These are phyloP conservation scores for Oikopleura vanhoeffeni DNA, from an alignment of 23 tunicate species.

Conservation along the genomic window DNA sequence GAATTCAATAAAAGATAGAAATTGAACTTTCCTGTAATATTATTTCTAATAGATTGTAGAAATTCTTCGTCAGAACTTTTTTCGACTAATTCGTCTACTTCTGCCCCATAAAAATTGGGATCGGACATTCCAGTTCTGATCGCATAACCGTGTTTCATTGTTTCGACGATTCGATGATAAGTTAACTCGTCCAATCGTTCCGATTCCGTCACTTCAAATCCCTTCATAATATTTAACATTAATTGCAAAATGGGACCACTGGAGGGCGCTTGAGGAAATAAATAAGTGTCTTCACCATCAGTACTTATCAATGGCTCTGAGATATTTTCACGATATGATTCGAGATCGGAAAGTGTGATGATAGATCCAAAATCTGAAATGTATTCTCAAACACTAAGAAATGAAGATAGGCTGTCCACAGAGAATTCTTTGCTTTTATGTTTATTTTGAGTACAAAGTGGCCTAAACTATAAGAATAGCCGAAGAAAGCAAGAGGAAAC, in stretches of 20 bases:
- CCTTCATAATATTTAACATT: conserved; percentile 19
- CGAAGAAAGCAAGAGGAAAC: too few relatives aligned
- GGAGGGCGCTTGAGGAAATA: not conserved
- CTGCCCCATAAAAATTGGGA: not conserved
- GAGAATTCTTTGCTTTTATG: too few relatives aligned
- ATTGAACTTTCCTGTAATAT: too few relatives aligned
- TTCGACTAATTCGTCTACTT: not conserved
- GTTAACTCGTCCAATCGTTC: conserved; percentile 30
- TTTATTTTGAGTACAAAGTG: too few relatives aligned
- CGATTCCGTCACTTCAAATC: conserved; percentile 32
- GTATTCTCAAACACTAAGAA: too few relatives aligned
- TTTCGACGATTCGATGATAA: conserved; percentile 76
- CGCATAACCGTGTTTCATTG: conserved; percentile 72
- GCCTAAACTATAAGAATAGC: too few relatives aligned
- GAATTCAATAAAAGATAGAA: too few relatives aligned
- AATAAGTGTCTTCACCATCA: not conserved
- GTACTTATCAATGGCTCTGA: not conserved
- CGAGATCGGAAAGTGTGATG: conserved; percentile 37
- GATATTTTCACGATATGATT: conserved; percentile 24
- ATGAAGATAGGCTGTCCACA: too few relatives aligned
- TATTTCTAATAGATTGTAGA: not conserved
- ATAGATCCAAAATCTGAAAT: conserved; percentile 44
- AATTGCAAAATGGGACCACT: not conserved
- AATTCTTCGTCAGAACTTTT: not conserved
- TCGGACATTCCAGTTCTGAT: conserved; percentile 53